These are phyloP conservation scores for Pachycephus smyrnensis DNA, from an alignment of 2,888 invertebrate genomes.

Conservation along the genomic window DNA sequence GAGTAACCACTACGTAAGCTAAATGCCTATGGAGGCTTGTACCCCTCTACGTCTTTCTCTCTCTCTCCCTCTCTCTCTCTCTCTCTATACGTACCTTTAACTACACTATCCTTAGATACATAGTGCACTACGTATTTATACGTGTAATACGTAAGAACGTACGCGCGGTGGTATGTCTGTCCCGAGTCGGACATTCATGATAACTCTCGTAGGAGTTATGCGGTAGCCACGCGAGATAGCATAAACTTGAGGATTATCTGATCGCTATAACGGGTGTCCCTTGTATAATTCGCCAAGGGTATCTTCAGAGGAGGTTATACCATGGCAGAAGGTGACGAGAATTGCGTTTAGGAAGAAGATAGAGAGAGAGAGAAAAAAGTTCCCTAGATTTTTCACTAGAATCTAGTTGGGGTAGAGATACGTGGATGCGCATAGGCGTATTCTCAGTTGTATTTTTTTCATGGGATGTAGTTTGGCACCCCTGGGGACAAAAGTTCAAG, in stretches of 20 bases:
- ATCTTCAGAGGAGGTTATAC: background rate
- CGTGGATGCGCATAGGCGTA: background rate
- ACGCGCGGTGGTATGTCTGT: constrained; percentile 13
- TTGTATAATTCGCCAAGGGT: background rate
- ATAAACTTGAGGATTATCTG: constrained; percentile 48
- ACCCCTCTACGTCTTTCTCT: background rate
- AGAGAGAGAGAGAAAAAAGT: background rate
- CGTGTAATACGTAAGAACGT: constrained; percentile 1
- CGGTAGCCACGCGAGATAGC: constrained; percentile 48
- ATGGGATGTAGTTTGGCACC: background rate
- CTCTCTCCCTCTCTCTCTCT: background rate
- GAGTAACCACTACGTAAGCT: no score
- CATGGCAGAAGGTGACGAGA: background rate
- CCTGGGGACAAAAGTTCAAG: constrained; percentile 34
- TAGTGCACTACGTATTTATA: background rate
- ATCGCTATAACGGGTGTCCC: constrained; percentile 31
- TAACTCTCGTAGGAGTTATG: constrained; percentile 39
- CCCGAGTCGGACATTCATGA: constrained; percentile 18
- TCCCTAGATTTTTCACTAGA: background rate
- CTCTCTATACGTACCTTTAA: constrained; percentile 5
- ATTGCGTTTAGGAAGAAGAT: background rate
- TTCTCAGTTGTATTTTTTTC: background rate
- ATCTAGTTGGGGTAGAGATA: background rate
- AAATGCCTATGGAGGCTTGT: background rate
- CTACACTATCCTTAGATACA: background rate